Evolutionary conservation across 2,888 invertebrate species (phyloP).

Genomic region (Dolomedes plantarius): DNA sequence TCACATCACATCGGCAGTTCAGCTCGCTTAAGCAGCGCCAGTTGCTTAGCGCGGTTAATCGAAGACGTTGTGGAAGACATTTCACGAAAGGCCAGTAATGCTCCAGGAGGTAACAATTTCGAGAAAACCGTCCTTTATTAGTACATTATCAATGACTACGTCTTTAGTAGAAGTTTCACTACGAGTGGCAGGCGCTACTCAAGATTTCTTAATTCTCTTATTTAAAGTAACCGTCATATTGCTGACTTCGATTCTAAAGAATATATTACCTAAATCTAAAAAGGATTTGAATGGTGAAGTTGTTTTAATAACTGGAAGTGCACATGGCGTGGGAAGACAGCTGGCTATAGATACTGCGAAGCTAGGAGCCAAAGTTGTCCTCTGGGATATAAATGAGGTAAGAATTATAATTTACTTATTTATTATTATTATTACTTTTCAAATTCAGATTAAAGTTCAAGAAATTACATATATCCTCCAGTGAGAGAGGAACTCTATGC

Average conservation of each 20-base stretch:
- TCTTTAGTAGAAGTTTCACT: not conserved
- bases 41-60: no score
- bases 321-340: slow-evolving; percentile 63
- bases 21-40: not conserved
- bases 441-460: no score
- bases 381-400: slow-evolving; percentile 85
- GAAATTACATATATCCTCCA: no score
- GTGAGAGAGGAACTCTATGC: no score
- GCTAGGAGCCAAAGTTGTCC: slow-evolving; percentile 64
- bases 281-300: slow-evolving; percentile 54
- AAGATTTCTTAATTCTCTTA: not conserved
- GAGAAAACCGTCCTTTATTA: not conserved
- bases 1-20: not conserved
- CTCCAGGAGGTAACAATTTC: not conserved
- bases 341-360: slow-evolving; percentile 53
- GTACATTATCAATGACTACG: not conserved
- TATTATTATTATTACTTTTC: no score
- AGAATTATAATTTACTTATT: slow-evolving; percentile 82
- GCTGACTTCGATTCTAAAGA: not conserved
- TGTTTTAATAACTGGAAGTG: slow-evolving; percentile 71
- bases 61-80: no score
- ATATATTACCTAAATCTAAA: slow-evolving; percentile 80
- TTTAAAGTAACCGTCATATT: not conserved
- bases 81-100: no score
- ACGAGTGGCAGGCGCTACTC: not conserved